Evolutionary conservation across 2,888 invertebrate species (phyloP).

Genomic region (Cantharis nigra): DNA sequence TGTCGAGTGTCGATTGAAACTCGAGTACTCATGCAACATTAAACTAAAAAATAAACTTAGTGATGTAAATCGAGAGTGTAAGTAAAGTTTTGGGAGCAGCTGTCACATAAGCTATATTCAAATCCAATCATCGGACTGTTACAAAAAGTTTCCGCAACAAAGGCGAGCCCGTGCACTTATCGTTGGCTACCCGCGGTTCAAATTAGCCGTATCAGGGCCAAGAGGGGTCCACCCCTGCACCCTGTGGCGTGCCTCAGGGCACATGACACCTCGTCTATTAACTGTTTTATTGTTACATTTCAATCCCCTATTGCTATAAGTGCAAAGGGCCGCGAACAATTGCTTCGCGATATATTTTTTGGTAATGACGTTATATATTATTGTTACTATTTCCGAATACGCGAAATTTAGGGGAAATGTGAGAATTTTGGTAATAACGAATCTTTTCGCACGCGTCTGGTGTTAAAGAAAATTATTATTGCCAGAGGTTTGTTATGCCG

Average conservation of each 20-base stretch:
- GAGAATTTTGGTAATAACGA: conserved; percentile 45
- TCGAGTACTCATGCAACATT: not conserved
- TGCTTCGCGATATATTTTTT: conserved; percentile 48
- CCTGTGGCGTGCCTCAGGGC: conserved; percentile 52
- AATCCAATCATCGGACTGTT: conserved; percentile 53
- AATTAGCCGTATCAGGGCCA: conserved; percentile 55
- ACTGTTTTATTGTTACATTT: conserved; percentile 57
- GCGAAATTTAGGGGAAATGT: conserved; percentile 39
- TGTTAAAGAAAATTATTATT: conserved; percentile 15
- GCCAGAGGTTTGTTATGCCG: not conserved
- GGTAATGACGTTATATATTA: conserved; percentile 49
- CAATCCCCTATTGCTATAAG: conserved; percentile 48
- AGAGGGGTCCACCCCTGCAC: conserved; percentile 46
- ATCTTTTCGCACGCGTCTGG: conserved; percentile 44
- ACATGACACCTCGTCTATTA: conserved; percentile 58
- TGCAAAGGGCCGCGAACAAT: conserved; percentile 42
- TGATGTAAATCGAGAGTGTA: conserved; percentile 17
- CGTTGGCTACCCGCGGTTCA: conserved; percentile 56
- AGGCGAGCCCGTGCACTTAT: conserved; percentile 50
- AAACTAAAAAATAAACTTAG: conserved; percentile 3
- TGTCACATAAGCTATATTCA: conserved; percentile 43
- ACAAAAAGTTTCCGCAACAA: conserved; percentile 48
- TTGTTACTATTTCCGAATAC: conserved; percentile 47
- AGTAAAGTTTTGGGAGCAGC: conserved; percentile 34
- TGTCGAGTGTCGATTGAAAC: not conserved